These are phyloP conservation scores for Megaceryle maxima DNA, from an alignment of 2,113 vertebrate species.

Conservation along the genomic window DNA sequence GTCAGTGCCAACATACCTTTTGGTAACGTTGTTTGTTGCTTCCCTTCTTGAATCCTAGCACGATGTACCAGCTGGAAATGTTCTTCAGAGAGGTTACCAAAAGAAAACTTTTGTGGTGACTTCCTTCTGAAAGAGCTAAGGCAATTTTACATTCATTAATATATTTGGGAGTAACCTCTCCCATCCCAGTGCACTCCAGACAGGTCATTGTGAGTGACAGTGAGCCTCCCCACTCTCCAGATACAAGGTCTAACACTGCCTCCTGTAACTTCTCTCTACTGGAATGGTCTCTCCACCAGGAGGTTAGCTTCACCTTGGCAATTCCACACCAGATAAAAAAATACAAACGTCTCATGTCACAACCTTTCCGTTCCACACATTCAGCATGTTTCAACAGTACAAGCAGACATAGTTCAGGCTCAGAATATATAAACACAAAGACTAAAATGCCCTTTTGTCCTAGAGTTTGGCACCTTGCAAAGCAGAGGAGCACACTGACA, in stretches of 20 bases:
- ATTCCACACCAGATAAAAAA: constrained; percentile 37
- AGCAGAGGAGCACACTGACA: background rate
- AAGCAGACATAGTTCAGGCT: background rate
- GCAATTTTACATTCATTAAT: background rate
- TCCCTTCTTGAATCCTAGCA: background rate
- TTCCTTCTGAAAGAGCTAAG: background rate
- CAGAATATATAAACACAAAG: constrained; percentile 6
- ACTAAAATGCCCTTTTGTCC: constrained; percentile 42
- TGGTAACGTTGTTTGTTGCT: background rate
- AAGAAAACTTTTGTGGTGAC: background rate
- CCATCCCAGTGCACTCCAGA: background rate
- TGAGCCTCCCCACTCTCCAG: background rate
- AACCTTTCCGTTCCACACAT: background rate
- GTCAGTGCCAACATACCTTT: background rate
- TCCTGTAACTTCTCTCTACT: background rate
- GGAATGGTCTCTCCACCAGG: background rate
- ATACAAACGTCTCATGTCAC: background rate
- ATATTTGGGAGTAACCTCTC: background rate
- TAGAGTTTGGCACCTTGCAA: background rate
- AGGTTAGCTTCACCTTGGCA: constrained; percentile 44
- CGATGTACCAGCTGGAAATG: background rate
- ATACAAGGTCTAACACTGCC: background rate
- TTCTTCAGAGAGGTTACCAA: background rate
- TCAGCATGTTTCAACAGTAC: constrained; percentile 29
- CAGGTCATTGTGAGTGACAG: background rate